Base-by-base conservation (phyloP, 2,888 invertebrate species). In the Eupithecia exiguata region DNA sequence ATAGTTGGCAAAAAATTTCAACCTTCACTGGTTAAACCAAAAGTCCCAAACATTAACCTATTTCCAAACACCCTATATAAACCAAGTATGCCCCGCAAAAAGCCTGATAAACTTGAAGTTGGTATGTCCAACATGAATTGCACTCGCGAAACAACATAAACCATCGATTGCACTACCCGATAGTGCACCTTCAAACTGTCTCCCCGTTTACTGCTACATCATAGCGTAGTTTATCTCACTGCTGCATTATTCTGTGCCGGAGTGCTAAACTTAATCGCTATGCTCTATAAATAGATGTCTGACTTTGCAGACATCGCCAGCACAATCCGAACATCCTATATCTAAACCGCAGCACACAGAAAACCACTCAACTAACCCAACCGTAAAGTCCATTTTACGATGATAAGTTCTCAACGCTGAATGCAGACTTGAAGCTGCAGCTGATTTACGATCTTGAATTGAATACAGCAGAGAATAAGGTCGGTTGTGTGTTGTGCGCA, bases 261-360 rank as follows among this genome's bases (percentile, higher is more conserved):
- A 84, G 80, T 82, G 83, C 86, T 84, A 83, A 85, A 87, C 85
- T 88, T 89, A 89, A 91, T 90, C 88, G 88, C 86, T 79, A 85
- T 78, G 82, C 82, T 87, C 90, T 92, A 92, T 92, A 92, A 91
- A 93, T 93, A 93, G 92, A 90, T 83, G 91, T 90, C 91, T 91
- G 91, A 87, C 87, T 88, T 87, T 85, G 87, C 89, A 92, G 93
- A 92, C 92, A 87, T 88, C 89, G 87, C 83, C 84, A 78, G 81
- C 73, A 71, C 70, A 72, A 68, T 65, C 70, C 30, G n/a, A 88
- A 88, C 83, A 83, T 77, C 83, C 78, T 84, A 82, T 80, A 77
- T 71, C 62, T 69, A 68, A 66, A 69, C 68, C 9, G 65, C 7
- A n/a, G 35, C 67, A 61, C 76, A 72, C 75, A 65, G 83, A 83